Percentiles rank a stretch among this genome's conserved stretches.
phyloP scores from a whole-genome alignment of 2,797 vertebrate species.

The Forpus xanthops region DNA sequence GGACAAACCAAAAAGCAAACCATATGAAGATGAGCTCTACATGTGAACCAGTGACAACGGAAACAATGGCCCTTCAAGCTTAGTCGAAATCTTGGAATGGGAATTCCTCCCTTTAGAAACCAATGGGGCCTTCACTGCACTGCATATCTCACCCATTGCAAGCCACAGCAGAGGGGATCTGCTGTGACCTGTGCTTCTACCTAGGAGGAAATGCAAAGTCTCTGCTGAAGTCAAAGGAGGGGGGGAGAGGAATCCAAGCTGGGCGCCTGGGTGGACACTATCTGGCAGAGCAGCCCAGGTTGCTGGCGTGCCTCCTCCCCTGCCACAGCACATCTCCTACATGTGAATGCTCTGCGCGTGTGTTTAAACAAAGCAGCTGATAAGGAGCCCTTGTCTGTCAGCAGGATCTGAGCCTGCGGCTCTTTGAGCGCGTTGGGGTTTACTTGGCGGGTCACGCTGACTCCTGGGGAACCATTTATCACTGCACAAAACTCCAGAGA shows the following conservation, averaged over 20 bases:
- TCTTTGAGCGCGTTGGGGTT: constrained; percentile 57
- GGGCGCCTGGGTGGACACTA: neutral
- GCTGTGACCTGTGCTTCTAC: accelerated
- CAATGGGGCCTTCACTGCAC: accelerated
- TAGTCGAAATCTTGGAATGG: neutral
- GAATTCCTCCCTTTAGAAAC: neutral
- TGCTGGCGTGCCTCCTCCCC: neutral
- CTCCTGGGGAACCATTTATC: constrained; percentile 63
- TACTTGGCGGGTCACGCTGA: constrained; percentile 66
- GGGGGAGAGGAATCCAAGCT: neutral
- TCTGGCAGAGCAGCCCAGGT: neutral
- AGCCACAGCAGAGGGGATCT: neutral
- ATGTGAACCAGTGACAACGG: neutral
- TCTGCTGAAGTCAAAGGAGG: neutral
- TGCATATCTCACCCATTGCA: neutral
- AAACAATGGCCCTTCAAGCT: neutral
- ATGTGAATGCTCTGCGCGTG: neutral
- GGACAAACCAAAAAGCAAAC: neutral
- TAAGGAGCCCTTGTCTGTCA: constrained; percentile 64
- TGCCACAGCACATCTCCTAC: neutral
- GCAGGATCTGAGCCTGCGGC: constrained; percentile 54
- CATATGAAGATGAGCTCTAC: neutral
- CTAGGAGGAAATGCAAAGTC: neutral
- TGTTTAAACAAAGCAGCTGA: constrained; percentile 52
- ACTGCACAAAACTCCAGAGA: constrained; percentile 36